Conservation (phyloP, 2,888 invertebrate species). For the Lycophotia porphyrea region DNA sequence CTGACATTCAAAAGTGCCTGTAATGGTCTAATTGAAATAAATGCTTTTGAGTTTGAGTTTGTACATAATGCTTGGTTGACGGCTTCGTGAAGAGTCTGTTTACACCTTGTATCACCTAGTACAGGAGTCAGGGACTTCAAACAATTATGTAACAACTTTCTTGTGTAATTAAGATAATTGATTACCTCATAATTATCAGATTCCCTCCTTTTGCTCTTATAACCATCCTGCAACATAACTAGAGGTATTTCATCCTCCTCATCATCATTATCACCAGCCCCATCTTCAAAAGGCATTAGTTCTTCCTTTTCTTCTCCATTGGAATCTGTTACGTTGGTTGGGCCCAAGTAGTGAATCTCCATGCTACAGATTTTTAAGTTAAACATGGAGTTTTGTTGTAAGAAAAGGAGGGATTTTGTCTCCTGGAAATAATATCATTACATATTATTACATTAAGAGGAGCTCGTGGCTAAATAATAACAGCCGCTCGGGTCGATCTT, state of each 20-base stretch:
- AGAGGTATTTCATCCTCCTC: slow-evolving; percentile 72
- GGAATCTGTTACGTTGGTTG: neutral
- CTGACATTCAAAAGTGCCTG: too few species aligned
- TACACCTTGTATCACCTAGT: too few species aligned
- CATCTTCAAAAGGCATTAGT: slow-evolving; percentile 18
- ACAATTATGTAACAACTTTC: too few species aligned
- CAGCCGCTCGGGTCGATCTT: too few species aligned
- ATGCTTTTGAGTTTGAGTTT: too few species aligned
- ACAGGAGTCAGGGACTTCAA: too few species aligned
- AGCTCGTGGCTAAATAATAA: too few species aligned
- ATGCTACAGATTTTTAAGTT: slow-evolving; percentile 42
- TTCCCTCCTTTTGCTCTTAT: slow-evolving; percentile 14
- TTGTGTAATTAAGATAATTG: too few species aligned
- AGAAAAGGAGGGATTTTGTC: slow-evolving; percentile 8
- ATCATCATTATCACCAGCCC: slow-evolving; percentile 35
- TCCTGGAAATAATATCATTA: slow-evolving; percentile 65
- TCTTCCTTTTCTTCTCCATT: slow-evolving; percentile 6
- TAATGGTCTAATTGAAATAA: too few species aligned
- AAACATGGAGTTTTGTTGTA: slow-evolving; percentile 17
- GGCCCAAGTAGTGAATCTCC: slow-evolving; percentile 48
- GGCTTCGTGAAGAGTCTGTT: too few species aligned
- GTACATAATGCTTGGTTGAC: too few species aligned
- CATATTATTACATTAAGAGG: too few species aligned
- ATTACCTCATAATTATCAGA: slow-evolving; percentile 14
- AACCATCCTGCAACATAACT: slow-evolving; percentile 63